A percentile compares a stretch with the other conserved stretches of the same genome.
These are phyloP conservation scores for Australoheros facetus DNA, from an alignment of 2,797 vertebrate species.

Conservation along the genomic window DNA sequence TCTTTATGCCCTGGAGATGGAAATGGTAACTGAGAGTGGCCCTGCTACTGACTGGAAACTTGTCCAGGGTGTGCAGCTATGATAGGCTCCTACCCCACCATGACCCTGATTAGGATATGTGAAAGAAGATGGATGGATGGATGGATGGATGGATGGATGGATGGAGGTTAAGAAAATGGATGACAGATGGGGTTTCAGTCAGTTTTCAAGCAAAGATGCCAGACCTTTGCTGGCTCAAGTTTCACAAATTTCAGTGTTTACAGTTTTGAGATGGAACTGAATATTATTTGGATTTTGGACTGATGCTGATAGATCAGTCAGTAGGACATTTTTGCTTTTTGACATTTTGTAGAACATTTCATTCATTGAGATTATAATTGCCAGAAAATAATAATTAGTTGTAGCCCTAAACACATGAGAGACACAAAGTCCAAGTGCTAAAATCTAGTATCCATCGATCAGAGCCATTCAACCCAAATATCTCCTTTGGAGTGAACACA, in stretches of 20 bases:
- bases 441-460: too few relatives aligned
- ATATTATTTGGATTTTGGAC: neutral
- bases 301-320: neutral
- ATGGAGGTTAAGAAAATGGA: neutral
- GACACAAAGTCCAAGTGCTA: neutral
- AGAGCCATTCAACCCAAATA: neutral
- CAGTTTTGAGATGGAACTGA: neutral
- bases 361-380: neutral
- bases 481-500: constrained; percentile 11
- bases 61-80: too few relatives aligned
- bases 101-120: neutral
- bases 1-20: too few relatives aligned
- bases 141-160: too few relatives aligned
- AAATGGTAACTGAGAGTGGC: too few relatives aligned
- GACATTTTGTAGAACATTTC: neutral
- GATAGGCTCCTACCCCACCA: neutral
- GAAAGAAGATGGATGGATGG: neutral
- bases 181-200: too few relatives aligned
- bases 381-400: neutral
- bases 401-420: neutral
- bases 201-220: too few relatives aligned
- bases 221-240: neutral
- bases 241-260: neutral
- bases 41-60: too few relatives aligned
- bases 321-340: neutral